These are phyloP conservation scores for Heliconius himera DNA, from an alignment of 1,140 invertebrate species.

Conservation along the genomic window DNA sequence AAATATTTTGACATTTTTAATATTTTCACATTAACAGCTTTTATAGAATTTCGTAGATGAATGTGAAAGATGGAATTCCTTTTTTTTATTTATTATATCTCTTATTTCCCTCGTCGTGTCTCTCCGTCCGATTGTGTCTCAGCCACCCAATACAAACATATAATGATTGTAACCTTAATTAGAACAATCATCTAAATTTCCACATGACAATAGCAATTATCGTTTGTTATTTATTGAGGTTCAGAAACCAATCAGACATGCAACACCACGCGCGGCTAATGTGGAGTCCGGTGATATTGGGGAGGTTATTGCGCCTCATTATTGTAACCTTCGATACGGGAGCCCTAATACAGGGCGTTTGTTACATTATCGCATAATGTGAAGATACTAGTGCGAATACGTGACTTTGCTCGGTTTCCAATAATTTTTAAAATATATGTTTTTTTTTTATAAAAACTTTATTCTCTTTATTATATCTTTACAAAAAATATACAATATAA, in stretches of 20 bases:
- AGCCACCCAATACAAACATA: too few species aligned
- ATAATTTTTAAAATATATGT: too few species aligned
- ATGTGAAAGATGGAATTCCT: too few species aligned
- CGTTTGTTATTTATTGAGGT: constrained; percentile 52
- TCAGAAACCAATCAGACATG: constrained; percentile 57
- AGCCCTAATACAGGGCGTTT: constrained; percentile 10
- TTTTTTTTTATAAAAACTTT: too few species aligned
- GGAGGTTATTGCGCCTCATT: constrained; percentile 55
- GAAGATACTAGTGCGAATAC: background rate
- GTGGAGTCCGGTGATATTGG: constrained; percentile 40
- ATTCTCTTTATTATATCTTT: too few species aligned
- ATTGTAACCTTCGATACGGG: constrained; percentile 47
- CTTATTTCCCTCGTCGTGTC: too few species aligned
- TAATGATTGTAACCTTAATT: background rate
- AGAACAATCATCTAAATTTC: constrained; percentile 9
- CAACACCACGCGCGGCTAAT: constrained; percentile 68
- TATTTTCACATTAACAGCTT: too few species aligned
- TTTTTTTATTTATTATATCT: too few species aligned
- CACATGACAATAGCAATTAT: constrained; percentile 47
- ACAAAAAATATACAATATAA: too few species aligned
- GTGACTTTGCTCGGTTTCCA: background rate
- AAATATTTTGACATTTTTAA: too few species aligned
- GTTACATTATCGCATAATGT: background rate
- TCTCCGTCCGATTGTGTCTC: too few species aligned
- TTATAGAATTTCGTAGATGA: too few species aligned